A percentile compares a stretch with the other conserved stretches of the same genome.
Evolutionary conservation across 1,140 invertebrate genomes (phyloP).

Genomic region (Acyrthosiphon pisum): DNA sequence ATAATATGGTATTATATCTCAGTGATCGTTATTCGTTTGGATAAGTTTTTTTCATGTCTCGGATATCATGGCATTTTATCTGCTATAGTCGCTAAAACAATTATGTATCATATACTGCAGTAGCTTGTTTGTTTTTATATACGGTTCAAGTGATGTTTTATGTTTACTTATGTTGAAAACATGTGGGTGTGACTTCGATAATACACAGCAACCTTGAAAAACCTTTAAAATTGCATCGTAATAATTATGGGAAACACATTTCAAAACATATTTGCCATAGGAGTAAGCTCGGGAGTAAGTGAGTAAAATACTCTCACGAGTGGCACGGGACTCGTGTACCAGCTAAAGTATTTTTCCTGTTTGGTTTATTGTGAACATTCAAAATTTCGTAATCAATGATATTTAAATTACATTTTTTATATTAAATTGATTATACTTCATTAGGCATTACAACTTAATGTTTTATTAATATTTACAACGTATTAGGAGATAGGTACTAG

Average conservation of each 20-base stretch:
- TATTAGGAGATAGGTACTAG: not conserved
- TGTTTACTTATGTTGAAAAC: conserved; percentile 28
- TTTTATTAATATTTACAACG: conserved; percentile 2
- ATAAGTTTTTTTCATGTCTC: not conserved
- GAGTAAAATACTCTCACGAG: not conserved
- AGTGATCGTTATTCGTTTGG: not conserved
- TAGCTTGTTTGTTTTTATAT: not conserved
- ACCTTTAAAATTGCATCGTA: conserved; percentile 37
- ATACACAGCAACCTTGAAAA: conserved; percentile 23
- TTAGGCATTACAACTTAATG: not conserved
- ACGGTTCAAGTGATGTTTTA: conserved; percentile 3
- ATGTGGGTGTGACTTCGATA: conserved; percentile 36
- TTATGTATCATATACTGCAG: not conserved
- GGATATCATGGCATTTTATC: not conserved
- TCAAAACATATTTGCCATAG: not conserved
- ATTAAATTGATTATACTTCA: too few species aligned
- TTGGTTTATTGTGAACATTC: not conserved
- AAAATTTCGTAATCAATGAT: not conserved
- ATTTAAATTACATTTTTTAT: not conserved
- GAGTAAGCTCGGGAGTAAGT: not conserved
- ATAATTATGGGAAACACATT: conserved; percentile 24
- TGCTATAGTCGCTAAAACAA: not conserved
- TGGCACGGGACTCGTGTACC: too few species aligned
- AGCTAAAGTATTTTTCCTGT: not conserved
- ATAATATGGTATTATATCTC: not conserved